A percentile compares a stretch with the other conserved stretches of the same genome.
Evolutionary conservation across 2,113 vertebrate species (phyloP).

Genomic region (Synchiropus splendidus): DNA sequence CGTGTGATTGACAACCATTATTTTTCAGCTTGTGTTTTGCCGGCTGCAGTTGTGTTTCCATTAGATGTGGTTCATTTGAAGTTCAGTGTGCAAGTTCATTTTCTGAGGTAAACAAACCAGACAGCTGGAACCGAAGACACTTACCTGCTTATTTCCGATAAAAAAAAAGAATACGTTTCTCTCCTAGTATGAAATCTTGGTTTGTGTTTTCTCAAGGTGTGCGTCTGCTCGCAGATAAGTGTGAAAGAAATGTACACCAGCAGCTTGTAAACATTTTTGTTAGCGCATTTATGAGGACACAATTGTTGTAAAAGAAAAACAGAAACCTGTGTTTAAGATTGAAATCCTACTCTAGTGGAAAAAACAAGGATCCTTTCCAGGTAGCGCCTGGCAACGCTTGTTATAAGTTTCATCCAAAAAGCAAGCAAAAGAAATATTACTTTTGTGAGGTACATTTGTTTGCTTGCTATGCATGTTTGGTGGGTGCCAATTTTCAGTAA

Average conservation of each 20-base stretch:
- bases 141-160: slow-evolving; percentile 37
- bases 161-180: slow-evolving; percentile 27
- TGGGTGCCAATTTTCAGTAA: too few relatives aligned
- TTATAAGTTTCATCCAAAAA: slow-evolving; percentile 20
- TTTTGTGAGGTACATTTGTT: slow-evolving; percentile 6
- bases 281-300: slow-evolving; percentile 8
- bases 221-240: slow-evolving; percentile 5
- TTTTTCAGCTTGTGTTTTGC: slow-evolving; percentile 21
- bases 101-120: slow-evolving; percentile 45
- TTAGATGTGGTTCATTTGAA: slow-evolving; percentile 47
- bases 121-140: slow-evolving; percentile 23
- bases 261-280: slow-evolving; percentile 18
- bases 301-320: slow-evolving; percentile 11
- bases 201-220: slow-evolving; percentile 9
- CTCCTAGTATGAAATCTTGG: slow-evolving; percentile 14
- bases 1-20: slow-evolving; percentile 30
- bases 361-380: slow-evolving; percentile 14
- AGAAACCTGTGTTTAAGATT: slow-evolving; percentile 1
- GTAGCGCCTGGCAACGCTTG: slow-evolving; percentile 10
- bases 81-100: slow-evolving; percentile 30
- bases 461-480: slow-evolving; percentile 3
- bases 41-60: slow-evolving; percentile 14
- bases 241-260: slow-evolving; percentile 3
- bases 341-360: neutral
- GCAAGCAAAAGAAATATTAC: slow-evolving; percentile 13